Evolutionary conservation across 2,797 vertebrate genomes (phyloP).

Genomic region (Danio kyathit): DNA sequence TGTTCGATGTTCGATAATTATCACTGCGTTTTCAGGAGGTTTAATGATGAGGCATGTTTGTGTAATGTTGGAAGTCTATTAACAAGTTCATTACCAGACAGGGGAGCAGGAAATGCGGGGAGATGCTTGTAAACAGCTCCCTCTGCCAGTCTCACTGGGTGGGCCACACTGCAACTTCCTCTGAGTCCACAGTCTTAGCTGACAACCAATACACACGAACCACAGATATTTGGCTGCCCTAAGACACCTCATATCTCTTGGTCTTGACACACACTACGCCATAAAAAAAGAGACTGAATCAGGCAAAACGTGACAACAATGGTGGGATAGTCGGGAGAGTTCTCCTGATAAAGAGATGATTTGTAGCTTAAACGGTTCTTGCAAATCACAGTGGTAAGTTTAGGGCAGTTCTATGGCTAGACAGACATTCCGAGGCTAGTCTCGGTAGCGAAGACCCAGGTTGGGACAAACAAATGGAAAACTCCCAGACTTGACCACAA

Average conservation of each 20-base stretch:
- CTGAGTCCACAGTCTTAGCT: constrained; percentile 43
- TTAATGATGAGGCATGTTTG: constrained; percentile 40
- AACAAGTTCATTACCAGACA: constrained; percentile 57
- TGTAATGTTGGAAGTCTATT: constrained; percentile 54
- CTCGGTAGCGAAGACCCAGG: constrained; percentile 11
- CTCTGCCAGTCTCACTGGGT: constrained; percentile 75
- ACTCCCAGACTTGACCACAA: constrained; percentile 52
- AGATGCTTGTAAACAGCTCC: constrained; percentile 76
- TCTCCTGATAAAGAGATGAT: constrained; percentile 44
- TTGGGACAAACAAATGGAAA: constrained; percentile 55
- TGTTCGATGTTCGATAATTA: constrained; percentile 32
- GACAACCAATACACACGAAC: constrained; percentile 54
- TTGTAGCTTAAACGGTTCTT: constrained; percentile 35
- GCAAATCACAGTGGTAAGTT: constrained; percentile 38
- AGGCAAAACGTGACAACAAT: constrained; percentile 13
- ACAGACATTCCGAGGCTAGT: constrained; percentile 13
- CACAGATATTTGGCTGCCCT: constrained; percentile 59
- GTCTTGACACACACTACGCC: constrained; percentile 63
- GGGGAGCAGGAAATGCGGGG: constrained; percentile 66
- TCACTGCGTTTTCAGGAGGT: constrained; percentile 23
- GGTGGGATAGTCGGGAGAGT: constrained; percentile 6
- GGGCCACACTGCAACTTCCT: constrained; percentile 72
- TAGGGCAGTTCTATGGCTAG: constrained; percentile 5
- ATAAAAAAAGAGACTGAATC: constrained; percentile 49
- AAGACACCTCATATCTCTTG: constrained; percentile 63